phyloP scores from a whole-genome alignment of 2,113 vertebrate genomes.

The Phalacrocorax aristotelis region DNA sequence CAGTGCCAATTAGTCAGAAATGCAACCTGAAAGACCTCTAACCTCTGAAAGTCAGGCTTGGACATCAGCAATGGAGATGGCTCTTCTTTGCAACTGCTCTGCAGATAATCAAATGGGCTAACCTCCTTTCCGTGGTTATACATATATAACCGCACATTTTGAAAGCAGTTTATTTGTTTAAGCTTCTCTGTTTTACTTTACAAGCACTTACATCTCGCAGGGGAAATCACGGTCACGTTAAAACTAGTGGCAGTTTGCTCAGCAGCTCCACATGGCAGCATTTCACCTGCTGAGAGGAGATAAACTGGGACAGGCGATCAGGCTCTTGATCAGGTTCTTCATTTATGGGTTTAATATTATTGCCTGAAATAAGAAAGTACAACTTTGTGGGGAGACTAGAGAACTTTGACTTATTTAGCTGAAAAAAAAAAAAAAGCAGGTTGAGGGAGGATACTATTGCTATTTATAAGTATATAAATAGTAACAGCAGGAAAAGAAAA shows the following conservation, averaged over 20 bases:
- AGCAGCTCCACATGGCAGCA: not conserved
- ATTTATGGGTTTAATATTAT: not conserved
- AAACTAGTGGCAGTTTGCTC: not conserved
- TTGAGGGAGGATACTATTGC: not conserved
- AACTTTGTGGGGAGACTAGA: not conserved
- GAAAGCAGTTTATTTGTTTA: not conserved
- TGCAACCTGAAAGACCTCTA: not conserved
- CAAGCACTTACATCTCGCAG: not conserved
- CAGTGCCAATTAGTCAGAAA: not conserved
- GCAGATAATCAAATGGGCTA: not conserved
- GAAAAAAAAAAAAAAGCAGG: not conserved
- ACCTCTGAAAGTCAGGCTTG: not conserved
- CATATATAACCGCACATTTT: not conserved
- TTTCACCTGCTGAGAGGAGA: not conserved
- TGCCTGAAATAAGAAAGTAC: not conserved
- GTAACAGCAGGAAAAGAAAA: slow-evolving; percentile 7
- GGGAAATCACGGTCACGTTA: accelerated
- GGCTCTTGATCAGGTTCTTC: not conserved
- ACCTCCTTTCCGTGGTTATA: not conserved
- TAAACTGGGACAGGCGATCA: not conserved
- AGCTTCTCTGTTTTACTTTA: not conserved
- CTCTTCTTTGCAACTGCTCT: not conserved
- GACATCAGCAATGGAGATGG: not conserved
- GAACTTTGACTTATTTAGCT: not conserved
- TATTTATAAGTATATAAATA: not conserved